Conservation (phyloP, 1,140 invertebrate species). For the Tetramorium alpestre region DNA sequence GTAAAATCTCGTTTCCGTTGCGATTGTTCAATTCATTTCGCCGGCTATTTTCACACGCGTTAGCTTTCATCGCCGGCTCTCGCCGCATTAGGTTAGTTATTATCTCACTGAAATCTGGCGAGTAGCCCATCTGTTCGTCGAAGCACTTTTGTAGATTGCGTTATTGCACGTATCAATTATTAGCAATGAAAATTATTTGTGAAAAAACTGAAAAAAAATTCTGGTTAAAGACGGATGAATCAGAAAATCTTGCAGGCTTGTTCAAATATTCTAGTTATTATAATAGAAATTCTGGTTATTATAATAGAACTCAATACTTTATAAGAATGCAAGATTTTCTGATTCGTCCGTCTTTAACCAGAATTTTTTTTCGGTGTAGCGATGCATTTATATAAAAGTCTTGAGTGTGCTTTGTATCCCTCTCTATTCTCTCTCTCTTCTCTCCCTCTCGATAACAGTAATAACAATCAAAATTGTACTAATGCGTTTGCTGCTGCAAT, state of each 20-base stretch:
- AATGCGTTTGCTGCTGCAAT: not conserved
- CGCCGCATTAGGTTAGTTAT: not conserved
- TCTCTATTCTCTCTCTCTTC: not conserved
- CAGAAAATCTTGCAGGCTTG: too few species aligned
- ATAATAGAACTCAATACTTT: too few species aligned
- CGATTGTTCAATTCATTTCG: conserved; percentile 13
- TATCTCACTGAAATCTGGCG: not conserved
- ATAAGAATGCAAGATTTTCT: too few species aligned
- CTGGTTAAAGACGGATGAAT: too few species aligned
- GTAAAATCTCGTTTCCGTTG: not conserved
- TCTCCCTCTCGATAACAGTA: not conserved
- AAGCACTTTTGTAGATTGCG: not conserved
- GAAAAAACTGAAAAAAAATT: too few species aligned
- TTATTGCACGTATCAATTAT: not conserved
- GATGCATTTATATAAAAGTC: not conserved
- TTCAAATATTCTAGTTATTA: too few species aligned
- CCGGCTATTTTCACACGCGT: not conserved
- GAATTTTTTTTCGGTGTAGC: not conserved
- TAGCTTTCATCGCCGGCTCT: not conserved
- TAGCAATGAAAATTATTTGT: not conserved
- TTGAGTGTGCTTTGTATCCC: not conserved
- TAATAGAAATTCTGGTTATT: too few species aligned
- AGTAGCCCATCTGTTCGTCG: not conserved
- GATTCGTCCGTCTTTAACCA: too few species aligned
- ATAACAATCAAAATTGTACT: not conserved